A percentile compares a stretch with the other conserved stretches of the same genome.
These are phyloP conservation scores for Pammene aurita DNA, from an alignment of 2,888 invertebrate species.

Conservation along the genomic window DNA sequence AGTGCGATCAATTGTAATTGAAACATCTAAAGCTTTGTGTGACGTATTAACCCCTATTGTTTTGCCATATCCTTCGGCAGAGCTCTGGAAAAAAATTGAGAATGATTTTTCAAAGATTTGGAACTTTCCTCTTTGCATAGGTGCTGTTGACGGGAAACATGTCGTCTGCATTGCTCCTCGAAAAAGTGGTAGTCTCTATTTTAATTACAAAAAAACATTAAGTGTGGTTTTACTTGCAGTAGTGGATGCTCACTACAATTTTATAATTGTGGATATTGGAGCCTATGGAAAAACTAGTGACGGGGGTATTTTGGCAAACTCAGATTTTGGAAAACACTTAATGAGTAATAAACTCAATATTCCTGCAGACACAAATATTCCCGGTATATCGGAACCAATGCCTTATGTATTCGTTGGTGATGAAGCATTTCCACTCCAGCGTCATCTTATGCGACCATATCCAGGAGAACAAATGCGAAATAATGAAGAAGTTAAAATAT, in stretches of 20 bases:
- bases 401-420: conserved; percentile 4
- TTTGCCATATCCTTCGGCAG: neutral
- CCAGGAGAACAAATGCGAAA: conserved; percentile 11
- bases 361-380: neutral
- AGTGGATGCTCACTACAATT: conserved; percentile 10
- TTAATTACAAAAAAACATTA: conserved; percentile 12
- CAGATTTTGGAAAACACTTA: neutral
- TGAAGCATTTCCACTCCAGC: conserved; percentile 13
- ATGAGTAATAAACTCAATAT: neutral
- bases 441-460: conserved; percentile 21
- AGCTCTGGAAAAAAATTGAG: too few relatives aligned
- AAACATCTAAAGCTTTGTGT: neutral
- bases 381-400: neutral
- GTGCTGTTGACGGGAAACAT: neutral
- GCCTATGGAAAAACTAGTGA: neutral
- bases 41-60: neutral
- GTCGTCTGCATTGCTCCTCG: neutral
- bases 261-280: neutral
- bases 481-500: conserved; percentile 13
- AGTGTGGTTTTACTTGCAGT: conserved; percentile 21
- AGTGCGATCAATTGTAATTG: too few relatives aligned
- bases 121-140: too few relatives aligned
- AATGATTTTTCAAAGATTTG: too few relatives aligned
- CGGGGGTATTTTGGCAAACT: neutral
- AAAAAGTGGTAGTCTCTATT: conserved; percentile 5